A percentile compares a stretch with the other conserved stretches of the same genome.
These are phyloP conservation scores for Typhlomys cinereus DNA, from an alignment of 2,113 vertebrate species.

Conservation along the genomic window DNA sequence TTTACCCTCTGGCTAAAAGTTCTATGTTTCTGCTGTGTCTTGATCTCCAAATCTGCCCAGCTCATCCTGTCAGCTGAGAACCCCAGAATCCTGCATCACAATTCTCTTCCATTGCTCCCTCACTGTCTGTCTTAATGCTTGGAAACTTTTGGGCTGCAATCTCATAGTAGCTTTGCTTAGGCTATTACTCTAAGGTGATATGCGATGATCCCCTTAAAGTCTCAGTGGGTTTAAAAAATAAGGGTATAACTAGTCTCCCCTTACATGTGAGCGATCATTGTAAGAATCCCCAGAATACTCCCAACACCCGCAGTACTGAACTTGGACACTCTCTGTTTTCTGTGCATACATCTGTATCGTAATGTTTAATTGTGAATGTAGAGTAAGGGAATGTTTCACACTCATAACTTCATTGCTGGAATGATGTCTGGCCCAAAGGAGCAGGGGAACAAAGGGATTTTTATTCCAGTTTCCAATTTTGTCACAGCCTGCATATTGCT, in stretches of 20 bases:
- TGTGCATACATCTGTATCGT: neutral
- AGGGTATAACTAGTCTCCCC: neutral
- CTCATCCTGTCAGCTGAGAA: neutral
- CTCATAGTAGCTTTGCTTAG: neutral
- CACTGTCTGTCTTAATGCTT: neutral
- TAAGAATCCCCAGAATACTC: too few species aligned
- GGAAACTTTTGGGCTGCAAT: neutral
- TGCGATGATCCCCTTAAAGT: neutral
- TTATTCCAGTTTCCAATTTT: too few species aligned
- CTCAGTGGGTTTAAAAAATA: neutral
- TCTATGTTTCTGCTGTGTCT: neutral
- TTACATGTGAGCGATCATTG: neutral
- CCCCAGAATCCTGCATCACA: neutral
- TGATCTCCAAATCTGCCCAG: neutral
- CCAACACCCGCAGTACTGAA: neutral
- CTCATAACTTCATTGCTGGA: too few species aligned
- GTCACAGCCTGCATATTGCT: too few species aligned
- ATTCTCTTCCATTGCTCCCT: rapidly evolving
- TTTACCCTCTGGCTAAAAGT: too few species aligned
- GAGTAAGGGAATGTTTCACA: too few species aligned
- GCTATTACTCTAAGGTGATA: neutral
- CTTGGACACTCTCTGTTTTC: neutral
- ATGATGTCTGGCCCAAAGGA: too few species aligned
- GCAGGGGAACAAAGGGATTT: too few species aligned
- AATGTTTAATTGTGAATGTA: neutral